Conservation (phyloP, 1,140 invertebrate species). For the Caerostris darwini region DNA sequence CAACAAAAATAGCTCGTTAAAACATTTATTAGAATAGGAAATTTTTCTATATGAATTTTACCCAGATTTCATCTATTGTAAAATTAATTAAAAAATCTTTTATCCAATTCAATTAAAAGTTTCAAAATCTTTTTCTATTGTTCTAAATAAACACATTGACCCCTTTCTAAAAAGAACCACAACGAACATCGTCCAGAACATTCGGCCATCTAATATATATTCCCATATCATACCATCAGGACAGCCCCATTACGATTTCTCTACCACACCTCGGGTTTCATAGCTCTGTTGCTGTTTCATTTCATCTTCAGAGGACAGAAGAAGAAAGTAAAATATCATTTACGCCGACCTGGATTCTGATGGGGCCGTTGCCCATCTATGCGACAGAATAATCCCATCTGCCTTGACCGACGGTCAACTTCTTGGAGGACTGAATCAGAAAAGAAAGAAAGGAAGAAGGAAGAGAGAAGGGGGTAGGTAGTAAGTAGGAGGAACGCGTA, state of each 20-base stretch:
- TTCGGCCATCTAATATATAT: background rate
- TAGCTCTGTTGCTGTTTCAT: background rate
- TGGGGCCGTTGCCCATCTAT: background rate
- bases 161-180: too few species aligned
- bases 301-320: background rate
- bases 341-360: background rate
- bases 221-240: background rate
- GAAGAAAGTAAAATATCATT: background rate
- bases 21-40: too few species aligned
- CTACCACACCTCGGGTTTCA: background rate
- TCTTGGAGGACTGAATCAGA: slow-evolving; percentile 17
- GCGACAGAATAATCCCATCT: background rate
- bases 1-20: too few species aligned
- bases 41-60: too few species aligned
- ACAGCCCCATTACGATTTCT: background rate
- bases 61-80: too few species aligned
- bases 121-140: too few species aligned
- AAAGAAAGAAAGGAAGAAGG: background rate
- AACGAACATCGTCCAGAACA: too few species aligned
- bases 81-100: too few species aligned
- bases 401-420: slow-evolving; percentile 25
- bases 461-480: background rate
- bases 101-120: too few species aligned
- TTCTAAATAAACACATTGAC: too few species aligned
- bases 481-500: background rate